Percentiles rank a stretch among this genome's conserved stretches.
Conservation (phyloP, 1,140 invertebrate species). For the Trachymyrmex septentrionalis region DNA sequence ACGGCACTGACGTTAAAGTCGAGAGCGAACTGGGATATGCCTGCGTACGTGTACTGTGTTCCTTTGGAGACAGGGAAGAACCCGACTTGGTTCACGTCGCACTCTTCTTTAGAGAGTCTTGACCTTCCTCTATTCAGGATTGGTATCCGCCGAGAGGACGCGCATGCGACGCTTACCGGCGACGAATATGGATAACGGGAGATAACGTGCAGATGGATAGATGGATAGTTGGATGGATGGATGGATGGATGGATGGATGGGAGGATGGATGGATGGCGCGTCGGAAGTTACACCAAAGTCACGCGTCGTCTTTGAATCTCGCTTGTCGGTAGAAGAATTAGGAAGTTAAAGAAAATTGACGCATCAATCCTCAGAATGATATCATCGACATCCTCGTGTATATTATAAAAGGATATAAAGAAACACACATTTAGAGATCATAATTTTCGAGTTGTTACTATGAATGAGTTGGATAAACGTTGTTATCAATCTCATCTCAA, state of each 20-base stretch:
- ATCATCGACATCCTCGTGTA: neutral
- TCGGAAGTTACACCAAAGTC: conserved; percentile 31
- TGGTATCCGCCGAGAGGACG: neutral
- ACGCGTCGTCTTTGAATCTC: conserved; percentile 15
- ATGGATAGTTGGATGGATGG: neutral
- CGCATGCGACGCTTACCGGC: conserved; percentile 58
- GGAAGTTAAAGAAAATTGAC: conserved; percentile 9
- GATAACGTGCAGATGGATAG: conserved; percentile 26
- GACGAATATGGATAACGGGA: conserved; percentile 71
- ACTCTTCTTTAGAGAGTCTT: conserved; percentile 55
- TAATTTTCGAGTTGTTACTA: no score
- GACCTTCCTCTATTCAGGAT: conserved; percentile 58
- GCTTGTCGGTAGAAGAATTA: no score
- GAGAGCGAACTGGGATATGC: conserved; percentile 60
- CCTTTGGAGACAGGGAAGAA: conserved; percentile 61
- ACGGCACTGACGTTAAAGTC: conserved; percentile 70
- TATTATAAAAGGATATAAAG: neutral
- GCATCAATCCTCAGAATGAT: neutral
- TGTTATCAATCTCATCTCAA: no score
- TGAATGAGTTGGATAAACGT: no score
- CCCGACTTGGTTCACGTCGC: conserved; percentile 25
- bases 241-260: neutral
- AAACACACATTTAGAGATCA: neutral
- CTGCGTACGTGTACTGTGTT: conserved; percentile 36
- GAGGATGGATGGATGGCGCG: neutral